Percentiles rank a stretch among this genome's conserved stretches.
Evolutionary conservation across 2,113 vertebrate species (phyloP).

Genomic region (Nyctereutes procyonoides): DNA sequence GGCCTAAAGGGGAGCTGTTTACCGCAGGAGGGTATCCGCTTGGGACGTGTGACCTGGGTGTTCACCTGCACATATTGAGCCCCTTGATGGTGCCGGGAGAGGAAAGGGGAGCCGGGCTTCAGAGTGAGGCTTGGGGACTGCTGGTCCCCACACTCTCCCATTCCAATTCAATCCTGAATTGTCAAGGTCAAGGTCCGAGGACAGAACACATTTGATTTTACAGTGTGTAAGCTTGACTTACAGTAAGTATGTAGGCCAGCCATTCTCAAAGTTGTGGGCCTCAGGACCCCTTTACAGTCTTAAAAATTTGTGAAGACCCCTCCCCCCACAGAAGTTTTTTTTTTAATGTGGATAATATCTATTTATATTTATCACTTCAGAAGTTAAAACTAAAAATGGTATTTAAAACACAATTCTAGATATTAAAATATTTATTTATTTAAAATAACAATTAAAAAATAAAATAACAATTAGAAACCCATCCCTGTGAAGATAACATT

Average conservation of each 20-base stretch:
- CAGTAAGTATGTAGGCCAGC: background rate
- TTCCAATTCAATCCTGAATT: background rate
- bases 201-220: background rate
- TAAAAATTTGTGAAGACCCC: background rate
- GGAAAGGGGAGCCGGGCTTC: background rate
- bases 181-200: background rate
- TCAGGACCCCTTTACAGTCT: background rate
- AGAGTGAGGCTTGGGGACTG: fast-evolving
- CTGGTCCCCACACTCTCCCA: fast-evolving
- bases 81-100: background rate
- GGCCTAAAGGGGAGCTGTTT: background rate
- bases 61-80: background rate
- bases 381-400: background rate
- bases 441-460: background rate
- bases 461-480: background rate
- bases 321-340: background rate
- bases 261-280: background rate
- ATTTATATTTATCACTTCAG: background rate
- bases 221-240: background rate
- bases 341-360: background rate
- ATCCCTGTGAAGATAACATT: background rate
- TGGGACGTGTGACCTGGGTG: fast-evolving
- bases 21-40: background rate
- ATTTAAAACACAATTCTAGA: background rate
- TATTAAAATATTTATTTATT: background rate